A percentile compares a stretch with the other conserved stretches of the same genome.
Conservation (phyloP, 1,140 invertebrate genomes). For the Drosophila sechellia region DNA sequence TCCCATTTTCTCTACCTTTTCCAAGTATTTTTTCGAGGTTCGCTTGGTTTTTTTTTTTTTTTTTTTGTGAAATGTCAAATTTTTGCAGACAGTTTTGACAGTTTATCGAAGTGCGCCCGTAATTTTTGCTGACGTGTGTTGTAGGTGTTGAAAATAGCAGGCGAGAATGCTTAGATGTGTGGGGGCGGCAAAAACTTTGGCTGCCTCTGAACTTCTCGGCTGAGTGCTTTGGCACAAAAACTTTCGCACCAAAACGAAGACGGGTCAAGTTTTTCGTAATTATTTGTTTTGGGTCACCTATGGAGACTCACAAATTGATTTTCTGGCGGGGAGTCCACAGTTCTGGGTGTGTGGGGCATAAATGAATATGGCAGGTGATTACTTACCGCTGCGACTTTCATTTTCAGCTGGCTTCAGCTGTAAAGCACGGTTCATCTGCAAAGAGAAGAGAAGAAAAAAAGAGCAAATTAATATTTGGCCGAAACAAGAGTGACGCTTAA, state of each 20-base stretch:
- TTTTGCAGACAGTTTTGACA: slow-evolving; percentile 83
- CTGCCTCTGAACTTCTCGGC: slow-evolving; percentile 65
- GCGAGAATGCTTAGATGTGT: not conserved
- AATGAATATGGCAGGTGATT: slow-evolving; percentile 52
- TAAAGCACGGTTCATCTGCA: slow-evolving; percentile 99
- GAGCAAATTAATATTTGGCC: not conserved
- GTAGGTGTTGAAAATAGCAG: slow-evolving; percentile 67
- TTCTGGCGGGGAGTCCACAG: slow-evolving; percentile 15
- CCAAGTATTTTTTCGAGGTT: slow-evolving; percentile 39
- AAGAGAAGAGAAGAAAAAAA: slow-evolving; percentile 1
- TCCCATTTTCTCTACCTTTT: slow-evolving; percentile 37
- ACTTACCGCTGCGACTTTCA: slow-evolving; percentile 98
- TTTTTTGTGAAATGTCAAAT: slow-evolving; percentile 76
- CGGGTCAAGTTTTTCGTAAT: slow-evolving; percentile 76
- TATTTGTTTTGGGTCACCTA: slow-evolving; percentile 73
- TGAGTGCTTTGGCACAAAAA: slow-evolving; percentile 59
- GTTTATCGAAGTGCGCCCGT: slow-evolving; percentile 80
- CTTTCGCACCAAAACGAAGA: slow-evolving; percentile 36
- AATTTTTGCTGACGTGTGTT: slow-evolving; percentile 81
- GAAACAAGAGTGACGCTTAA: slow-evolving; percentile 12
- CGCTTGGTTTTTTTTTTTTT: slow-evolving; percentile 28
- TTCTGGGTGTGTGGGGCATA: not conserved
- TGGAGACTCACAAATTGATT: slow-evolving; percentile 70
- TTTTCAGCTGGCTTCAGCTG: slow-evolving; percentile 99
- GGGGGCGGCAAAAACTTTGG: slow-evolving; percentile 44